Evolutionary conservation across 2,113 vertebrate genomes (phyloP), one percentile per base, ranked within the genome.

Genomic region (Pomatorhinus ruficollis): DNA sequence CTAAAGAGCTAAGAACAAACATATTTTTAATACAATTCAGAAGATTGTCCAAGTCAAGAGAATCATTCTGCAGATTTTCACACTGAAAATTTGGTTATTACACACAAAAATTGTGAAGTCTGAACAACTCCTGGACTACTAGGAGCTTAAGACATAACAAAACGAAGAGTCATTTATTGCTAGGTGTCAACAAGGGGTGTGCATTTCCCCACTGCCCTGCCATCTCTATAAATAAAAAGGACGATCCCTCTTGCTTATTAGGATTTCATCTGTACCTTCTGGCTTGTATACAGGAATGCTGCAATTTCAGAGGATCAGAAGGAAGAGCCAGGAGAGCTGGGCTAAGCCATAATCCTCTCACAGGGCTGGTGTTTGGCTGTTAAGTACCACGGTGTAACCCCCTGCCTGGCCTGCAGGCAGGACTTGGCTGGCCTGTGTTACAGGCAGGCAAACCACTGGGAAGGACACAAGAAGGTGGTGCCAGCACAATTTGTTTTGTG

Each of bases 41-140:
- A 89, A 96, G 93, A 97, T 92, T 95, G 92, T 94, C 96, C 80
- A 89, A 92, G 88, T 86, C 68, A 64, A 94, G 90, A 96, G 93
- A 95, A 93, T 76, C 88, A 76, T n/a, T 89, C 89, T 75, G 60
- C 68, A 94, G 68, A 94, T 95, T 81, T 93, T 65, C 60, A 87
- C 47, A 1, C 83, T 69, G 81, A 84, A 87, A 92, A 92, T 82
- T 82, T 94, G 93, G 72, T 90, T 90, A 45, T 93, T 78, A 83
- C 3, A 10, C 76, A 92, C 56, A 96, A 64, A 88, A 93, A 65
- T 2, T 21, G 60, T 68, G 28, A 93, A 87, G 53, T 87, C 68
- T 50, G 64, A 94, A 64, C 21, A 94, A 75, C 83, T 87, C 90
- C 69, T 2, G 3, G n/a, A 39, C 40, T 65, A 33, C 6, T 4